phyloP scores from a whole-genome alignment of 2,797 vertebrate species.

The Scyliorhinus canicula region DNA sequence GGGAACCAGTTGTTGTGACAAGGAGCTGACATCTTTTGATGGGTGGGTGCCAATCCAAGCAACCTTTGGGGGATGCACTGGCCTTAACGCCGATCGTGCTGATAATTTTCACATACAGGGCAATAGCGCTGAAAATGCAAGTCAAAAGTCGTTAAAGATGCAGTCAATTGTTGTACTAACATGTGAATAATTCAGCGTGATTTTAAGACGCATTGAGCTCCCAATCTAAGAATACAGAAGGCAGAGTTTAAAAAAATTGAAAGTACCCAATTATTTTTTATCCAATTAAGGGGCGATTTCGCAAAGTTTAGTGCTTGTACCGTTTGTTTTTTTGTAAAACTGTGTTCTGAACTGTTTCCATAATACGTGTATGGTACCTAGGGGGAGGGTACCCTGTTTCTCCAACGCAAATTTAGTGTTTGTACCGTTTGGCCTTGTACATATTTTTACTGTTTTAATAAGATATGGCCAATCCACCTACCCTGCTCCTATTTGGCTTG shows the following conservation, averaged over 20 bases:
- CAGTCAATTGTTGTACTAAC: background rate
- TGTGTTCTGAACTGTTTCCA: no score
- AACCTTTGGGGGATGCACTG: background rate
- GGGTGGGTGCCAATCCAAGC: background rate
- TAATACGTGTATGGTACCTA: no score
- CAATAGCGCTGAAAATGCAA: background rate
- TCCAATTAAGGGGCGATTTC: no score
- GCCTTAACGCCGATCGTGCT: background rate
- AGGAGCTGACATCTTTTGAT: background rate
- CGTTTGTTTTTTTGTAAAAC: no score
- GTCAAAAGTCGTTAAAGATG: background rate
- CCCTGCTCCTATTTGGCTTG: no score
- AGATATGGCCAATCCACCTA: no score
- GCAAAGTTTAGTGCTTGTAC: no score
- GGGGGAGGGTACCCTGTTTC: no score
- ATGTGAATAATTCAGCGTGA: background rate
- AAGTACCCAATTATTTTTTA: no score
- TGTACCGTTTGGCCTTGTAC: no score
- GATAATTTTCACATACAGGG: background rate
- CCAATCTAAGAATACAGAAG: background rate
- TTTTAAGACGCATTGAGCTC: background rate
- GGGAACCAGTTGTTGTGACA: conserved; percentile 26
- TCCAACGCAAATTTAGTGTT: no score
- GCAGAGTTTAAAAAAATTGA: background rate
- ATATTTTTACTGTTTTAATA: no score